Conservation (phyloP, 1,140 invertebrate genomes). For the Neodiprion fabricii region DNA sequence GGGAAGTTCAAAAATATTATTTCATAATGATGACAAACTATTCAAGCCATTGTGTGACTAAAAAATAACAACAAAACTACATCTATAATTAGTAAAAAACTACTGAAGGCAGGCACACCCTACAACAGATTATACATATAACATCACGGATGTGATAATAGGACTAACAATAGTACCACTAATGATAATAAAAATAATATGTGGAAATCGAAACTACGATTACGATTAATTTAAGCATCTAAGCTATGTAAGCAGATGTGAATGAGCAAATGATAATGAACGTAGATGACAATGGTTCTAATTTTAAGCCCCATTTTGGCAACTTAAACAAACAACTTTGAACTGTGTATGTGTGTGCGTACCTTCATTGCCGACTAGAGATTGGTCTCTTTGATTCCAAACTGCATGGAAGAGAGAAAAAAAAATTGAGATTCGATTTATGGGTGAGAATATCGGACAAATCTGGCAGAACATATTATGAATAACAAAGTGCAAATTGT, state of each 20-base stretch:
- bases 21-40: no score
- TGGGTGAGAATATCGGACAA: neutral
- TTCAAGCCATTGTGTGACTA: conserved; percentile 19
- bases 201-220: neutral
- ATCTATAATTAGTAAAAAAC: conserved; percentile 13
- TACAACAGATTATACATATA: conserved; percentile 30
- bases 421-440: neutral
- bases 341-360: conserved; percentile 51
- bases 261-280: neutral
- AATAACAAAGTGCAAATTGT: no score
- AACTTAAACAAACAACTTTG: neutral
- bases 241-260: conserved; percentile 11
- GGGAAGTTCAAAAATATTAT: no score
- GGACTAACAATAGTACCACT: neutral
- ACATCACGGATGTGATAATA: conserved; percentile 2
- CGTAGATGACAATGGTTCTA: neutral
- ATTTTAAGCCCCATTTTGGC: neutral
- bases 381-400: conserved; percentile 50
- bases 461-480: neutral
- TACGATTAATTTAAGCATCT: conserved; percentile 12
- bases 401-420: conserved; percentile 49
- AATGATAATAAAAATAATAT: conserved; percentile 5
- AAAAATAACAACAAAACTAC: conserved; percentile 21
- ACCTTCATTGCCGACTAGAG: conserved; percentile 59
- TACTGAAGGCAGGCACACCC: conserved; percentile 53